phyloP scores from a whole-genome alignment of 1,140 invertebrate species.

The Chymomyza costata region DNA sequence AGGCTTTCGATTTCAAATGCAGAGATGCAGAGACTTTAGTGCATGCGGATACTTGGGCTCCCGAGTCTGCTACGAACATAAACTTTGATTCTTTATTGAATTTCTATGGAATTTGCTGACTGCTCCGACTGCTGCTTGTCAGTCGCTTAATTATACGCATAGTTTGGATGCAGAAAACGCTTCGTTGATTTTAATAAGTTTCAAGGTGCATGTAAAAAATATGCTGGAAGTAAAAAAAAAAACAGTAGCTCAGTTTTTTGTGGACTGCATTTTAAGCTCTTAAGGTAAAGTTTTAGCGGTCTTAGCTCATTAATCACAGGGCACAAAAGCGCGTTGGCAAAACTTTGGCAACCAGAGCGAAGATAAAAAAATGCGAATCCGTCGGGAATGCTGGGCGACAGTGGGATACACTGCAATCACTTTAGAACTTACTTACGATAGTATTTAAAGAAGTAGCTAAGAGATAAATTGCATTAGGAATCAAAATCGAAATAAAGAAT shows the following conservation, averaged over 20 bases:
- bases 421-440: no score
- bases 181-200: constrained; percentile 65
- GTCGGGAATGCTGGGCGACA: no score
- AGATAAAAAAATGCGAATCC: no score
- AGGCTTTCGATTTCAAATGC: constrained; percentile 53
- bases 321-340: constrained; percentile 39
- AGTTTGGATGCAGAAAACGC: constrained; percentile 28
- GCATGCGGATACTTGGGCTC: no score
- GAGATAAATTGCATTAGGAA: constrained; percentile 1
- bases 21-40: no score
- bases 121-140: no score
- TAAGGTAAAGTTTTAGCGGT: constrained; percentile 61
- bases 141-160: constrained; percentile 53
- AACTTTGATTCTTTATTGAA: constrained; percentile 69
- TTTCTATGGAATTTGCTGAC: constrained; percentile 38
- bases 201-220: constrained; percentile 30
- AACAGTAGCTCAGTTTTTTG: constrained; percentile 1
- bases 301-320: constrained; percentile 71
- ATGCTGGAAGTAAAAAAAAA: no score
- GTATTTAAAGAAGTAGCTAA: neutral
- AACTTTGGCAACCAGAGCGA: neutral
- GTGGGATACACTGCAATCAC: no score
- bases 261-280: constrained; percentile 46
- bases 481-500: no score
- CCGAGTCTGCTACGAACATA: no score